A percentile compares a stretch with the other conserved stretches of the same genome.
Conservation (phyloP, 2,888 invertebrate species). For the Caenorhabditis zanzibari region DNA sequence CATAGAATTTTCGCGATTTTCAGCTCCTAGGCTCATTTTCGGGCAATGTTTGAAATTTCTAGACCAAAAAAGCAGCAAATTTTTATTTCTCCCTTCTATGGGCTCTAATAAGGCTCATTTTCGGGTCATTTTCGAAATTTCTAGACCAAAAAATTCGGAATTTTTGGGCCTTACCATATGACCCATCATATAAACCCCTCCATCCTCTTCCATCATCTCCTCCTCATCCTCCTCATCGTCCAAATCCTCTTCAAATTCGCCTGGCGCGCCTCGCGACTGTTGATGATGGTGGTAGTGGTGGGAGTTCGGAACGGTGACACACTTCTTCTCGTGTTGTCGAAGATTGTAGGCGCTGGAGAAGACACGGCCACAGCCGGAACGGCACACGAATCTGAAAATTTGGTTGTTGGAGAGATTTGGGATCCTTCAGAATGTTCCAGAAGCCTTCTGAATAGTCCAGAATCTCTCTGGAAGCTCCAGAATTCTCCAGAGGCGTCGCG, state of each 20-base stretch:
- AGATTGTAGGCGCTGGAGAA: slow-evolving; percentile 70
- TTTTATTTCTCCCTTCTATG: background rate
- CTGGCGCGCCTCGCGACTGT: background rate
- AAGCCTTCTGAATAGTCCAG: too few species aligned
- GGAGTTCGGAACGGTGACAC: slow-evolving; percentile 35
- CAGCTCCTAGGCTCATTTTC: too few species aligned
- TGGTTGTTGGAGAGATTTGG: background rate
- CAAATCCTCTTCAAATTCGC: slow-evolving; percentile 17
- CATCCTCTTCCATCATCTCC: background rate
- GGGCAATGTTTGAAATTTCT: too few species aligned
- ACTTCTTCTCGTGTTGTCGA: slow-evolving; percentile 70
- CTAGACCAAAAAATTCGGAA: background rate
- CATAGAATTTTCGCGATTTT: too few species aligned
- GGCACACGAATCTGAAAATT: slow-evolving; percentile 74
- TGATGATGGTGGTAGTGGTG: background rate
- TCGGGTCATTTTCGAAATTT: background rate
- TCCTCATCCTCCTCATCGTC: slow-evolving; percentile 50
- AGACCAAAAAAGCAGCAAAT: too few species aligned
- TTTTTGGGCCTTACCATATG: slow-evolving; percentile 11
- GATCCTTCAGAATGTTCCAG: too few species aligned
- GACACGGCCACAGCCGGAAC: slow-evolving; percentile 77
- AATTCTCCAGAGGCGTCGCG: too few species aligned
- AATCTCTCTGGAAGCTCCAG: too few species aligned
- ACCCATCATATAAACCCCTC: slow-evolving; percentile 31
- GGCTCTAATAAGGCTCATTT: background rate